Conservation (phyloP, 2,888 invertebrate species). For the Drosophila meridiana region DNA sequence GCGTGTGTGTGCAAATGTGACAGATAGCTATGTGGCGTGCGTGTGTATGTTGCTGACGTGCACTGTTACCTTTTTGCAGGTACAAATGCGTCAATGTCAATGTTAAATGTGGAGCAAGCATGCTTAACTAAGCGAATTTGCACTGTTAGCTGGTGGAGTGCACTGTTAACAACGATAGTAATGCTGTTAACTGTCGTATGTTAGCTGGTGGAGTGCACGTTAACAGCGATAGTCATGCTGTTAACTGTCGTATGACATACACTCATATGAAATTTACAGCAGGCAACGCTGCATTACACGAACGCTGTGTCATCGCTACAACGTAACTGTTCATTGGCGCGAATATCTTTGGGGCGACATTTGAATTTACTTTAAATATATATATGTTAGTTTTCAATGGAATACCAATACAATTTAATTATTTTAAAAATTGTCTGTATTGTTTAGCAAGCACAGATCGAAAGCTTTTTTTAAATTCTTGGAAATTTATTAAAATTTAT, state of each 20-base stretch:
- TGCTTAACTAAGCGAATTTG: conserved; percentile 5
- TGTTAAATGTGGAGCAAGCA: conserved; percentile 39
- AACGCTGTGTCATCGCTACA: neutral
- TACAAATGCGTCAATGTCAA: conserved; percentile 22
- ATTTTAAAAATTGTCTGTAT: too few relatives aligned
- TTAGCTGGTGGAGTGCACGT: neutral
- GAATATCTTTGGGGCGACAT: neutral
- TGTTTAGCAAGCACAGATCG: too few relatives aligned
- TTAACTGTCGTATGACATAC: too few relatives aligned
- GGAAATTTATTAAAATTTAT: too few relatives aligned
- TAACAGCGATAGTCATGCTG: too few relatives aligned
- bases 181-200: neutral
- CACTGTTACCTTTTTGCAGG: conserved; percentile 36
- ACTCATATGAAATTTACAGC: neutral
- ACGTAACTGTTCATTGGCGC: neutral
- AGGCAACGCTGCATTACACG: neutral
- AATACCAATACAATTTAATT: too few relatives aligned
- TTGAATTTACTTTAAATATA: neutral
- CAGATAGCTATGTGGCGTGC: conserved; percentile 27
- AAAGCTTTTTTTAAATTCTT: too few relatives aligned
- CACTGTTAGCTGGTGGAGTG: conserved; percentile 6
- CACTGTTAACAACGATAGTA: neutral
- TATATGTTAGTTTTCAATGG: neutral
- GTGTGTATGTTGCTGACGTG: conserved; percentile 56
- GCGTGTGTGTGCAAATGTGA: conserved; percentile 55